Base-by-base conservation (phyloP, 2,113 vertebrate species). In the Manacus vitellinus region DNA sequence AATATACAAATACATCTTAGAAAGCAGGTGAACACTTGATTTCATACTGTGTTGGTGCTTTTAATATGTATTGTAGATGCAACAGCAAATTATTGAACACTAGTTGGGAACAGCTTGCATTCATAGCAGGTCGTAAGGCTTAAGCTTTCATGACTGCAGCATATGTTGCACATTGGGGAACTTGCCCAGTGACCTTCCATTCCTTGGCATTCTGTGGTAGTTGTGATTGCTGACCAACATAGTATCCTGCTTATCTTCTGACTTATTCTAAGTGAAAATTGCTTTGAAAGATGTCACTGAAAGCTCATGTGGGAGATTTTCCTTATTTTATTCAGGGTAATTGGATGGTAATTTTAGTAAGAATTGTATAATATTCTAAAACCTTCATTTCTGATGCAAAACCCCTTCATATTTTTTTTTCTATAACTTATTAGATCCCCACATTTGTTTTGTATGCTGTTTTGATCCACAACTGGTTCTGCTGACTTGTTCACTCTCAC, bases 401-500 rank as follows among this genome's bases (percentile, higher is more conserved):
- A 77, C 3, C 2, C 3, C 4, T 49, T 37, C 22, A 3, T 17
- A 47, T 28, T 37, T 49, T 31, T 31, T 44, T 33, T 20, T 10
- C 7, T 58, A 2, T 25, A 75, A 43, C 3, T 46, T 88, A 47
- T 37, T 88, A 58, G 28, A 23, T 58, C 1, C 7, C 12, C 6
- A 19, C 0, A 0, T 54, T 61, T 61, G 8, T 27, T 7, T 39
- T 55, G 4, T 33, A 27, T 19, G 33, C 7, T 55, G 7, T 46
- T 88, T 74, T 37, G 37, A 15, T 46, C 15, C 33, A 41, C 9
- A 78, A 13, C 3, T 33, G 20, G 2, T 51, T 72, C 43, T 55
- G 25, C 7, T 83, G 41, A 17, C 10, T 73, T 79, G 51, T 52
- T 52, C 51, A 16, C 25, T 52, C 25, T 52, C 51, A 47, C 2